Percentiles rank a stretch among this genome's conserved stretches.
Conservation (phyloP, 2,113 vertebrate species). For the Limanda limanda region DNA sequence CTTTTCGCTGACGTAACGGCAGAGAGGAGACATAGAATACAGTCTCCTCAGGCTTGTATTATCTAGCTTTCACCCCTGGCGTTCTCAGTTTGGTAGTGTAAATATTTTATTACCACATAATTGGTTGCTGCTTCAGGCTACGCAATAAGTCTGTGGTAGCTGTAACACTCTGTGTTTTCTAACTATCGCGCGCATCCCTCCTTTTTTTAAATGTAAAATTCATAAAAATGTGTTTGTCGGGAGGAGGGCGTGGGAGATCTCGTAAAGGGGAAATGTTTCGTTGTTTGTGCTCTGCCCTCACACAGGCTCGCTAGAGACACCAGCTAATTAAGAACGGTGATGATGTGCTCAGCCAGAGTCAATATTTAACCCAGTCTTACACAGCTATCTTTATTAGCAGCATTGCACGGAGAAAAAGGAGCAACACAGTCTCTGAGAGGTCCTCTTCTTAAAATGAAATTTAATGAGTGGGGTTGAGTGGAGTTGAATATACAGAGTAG, state of each 20-base stretch:
- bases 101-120: conserved; percentile 87
- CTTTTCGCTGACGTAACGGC: conserved; percentile 53
- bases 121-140: conserved; percentile 84
- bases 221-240: conserved; percentile 65
- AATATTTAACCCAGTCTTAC: conserved; percentile 84
- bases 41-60: conserved; percentile 75
- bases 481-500: conserved; percentile 70
- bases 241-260: conserved; percentile 58
- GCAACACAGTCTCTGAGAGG: conserved; percentile 75
- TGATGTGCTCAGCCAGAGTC: conserved; percentile 78
- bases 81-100: conserved; percentile 81
- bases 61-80: conserved; percentile 80
- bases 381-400: conserved; percentile 78
- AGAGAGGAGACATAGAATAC: conserved; percentile 65
- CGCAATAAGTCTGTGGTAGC: conserved; percentile 75
- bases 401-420: conserved; percentile 75
- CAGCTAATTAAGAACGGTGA: conserved; percentile 79
- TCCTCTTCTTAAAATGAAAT: conserved; percentile 84
- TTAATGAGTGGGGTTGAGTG: conserved; percentile 78
- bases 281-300: conserved; percentile 64
- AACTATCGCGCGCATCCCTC: conserved; percentile 64
- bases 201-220: conserved; percentile 77
- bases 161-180: conserved; percentile 72
- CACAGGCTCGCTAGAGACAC: conserved; percentile 57
- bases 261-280: conserved; percentile 70